These are phyloP conservation scores for Trissolcus basalis DNA, from an alignment of 1,140 invertebrate species.

Conservation along the genomic window DNA sequence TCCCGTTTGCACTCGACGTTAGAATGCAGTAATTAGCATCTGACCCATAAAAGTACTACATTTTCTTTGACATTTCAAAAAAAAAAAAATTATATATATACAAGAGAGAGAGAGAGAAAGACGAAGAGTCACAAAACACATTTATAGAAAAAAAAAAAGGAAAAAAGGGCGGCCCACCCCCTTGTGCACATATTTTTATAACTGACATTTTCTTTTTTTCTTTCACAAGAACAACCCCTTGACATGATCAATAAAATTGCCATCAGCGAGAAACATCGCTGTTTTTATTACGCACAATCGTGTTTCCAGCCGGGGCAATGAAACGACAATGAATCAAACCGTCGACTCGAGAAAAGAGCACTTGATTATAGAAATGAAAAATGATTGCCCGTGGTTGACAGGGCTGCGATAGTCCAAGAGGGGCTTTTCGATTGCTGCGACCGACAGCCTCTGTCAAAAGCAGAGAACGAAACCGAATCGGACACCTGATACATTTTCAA, in stretches of 20 bases:
- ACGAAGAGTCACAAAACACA: too few species aligned
- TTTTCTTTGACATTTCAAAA: too few species aligned
- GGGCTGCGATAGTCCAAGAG: too few species aligned
- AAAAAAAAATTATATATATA: too few species aligned
- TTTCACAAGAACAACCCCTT: conserved; percentile 2
- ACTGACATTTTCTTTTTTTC: not conserved
- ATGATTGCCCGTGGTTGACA: not conserved
- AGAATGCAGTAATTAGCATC: too few species aligned
- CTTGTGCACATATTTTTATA: conserved; percentile 2
- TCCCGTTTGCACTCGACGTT: too few species aligned
- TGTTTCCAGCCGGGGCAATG: not conserved
- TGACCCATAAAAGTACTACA: too few species aligned
- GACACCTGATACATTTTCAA: too few species aligned
- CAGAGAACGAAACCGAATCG: too few species aligned
- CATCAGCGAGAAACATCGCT: conserved; percentile 4
- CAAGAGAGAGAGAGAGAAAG: too few species aligned
- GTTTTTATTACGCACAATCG: conserved; percentile 7
- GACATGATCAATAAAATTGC: conserved; percentile 14
- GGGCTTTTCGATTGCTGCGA: not conserved
- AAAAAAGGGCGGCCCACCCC: too few species aligned
- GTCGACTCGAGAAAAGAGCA: conserved; percentile 7
- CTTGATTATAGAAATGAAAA: conserved; percentile 13
- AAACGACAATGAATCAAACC: conserved; percentile 6
- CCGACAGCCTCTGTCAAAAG: not conserved
- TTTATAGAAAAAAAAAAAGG: too few species aligned